A percentile compares a stretch with the other conserved stretches of the same genome.
These are phyloP conservation scores for Scatophagus argus DNA, from an alignment of 2,113 vertebrate species.

Conservation along the genomic window DNA sequence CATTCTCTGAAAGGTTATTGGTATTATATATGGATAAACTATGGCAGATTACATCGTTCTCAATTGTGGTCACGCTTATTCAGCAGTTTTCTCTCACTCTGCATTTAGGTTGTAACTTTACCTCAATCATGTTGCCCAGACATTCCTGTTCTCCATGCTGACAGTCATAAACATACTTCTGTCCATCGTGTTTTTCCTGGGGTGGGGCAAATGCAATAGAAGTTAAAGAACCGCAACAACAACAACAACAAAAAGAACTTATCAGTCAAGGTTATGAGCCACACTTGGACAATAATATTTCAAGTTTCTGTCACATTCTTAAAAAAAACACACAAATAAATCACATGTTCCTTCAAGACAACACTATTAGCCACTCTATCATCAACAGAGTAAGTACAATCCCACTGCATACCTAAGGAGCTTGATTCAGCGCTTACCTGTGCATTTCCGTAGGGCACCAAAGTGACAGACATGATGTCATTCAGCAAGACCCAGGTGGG, in stretches of 20 bases:
- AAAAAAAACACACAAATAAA: too few species aligned
- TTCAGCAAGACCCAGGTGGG: constrained; percentile 86
- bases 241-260: neutral
- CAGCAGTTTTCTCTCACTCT: neutral
- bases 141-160: constrained; percentile 93
- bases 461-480: constrained; percentile 83
- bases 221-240: neutral
- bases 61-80: constrained; percentile 1
- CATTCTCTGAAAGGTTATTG: neutral
- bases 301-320: too few species aligned
- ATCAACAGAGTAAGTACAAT: neutral
- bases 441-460: constrained; percentile 94
- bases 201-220: constrained; percentile 1
- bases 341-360: neutral
- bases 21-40: neutral
- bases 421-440: constrained; percentile 75
- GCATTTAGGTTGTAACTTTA: constrained; percentile 54
- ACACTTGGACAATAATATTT: neutral
- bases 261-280: neutral
- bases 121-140: constrained; percentile 94
- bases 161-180: constrained; percentile 86
- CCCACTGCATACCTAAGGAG: neutral
- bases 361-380: neutral
- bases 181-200: constrained; percentile 84
- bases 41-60: neutral